phyloP scores from a whole-genome alignment of 2,888 invertebrate genomes.

The Conus canariensis region DNA sequence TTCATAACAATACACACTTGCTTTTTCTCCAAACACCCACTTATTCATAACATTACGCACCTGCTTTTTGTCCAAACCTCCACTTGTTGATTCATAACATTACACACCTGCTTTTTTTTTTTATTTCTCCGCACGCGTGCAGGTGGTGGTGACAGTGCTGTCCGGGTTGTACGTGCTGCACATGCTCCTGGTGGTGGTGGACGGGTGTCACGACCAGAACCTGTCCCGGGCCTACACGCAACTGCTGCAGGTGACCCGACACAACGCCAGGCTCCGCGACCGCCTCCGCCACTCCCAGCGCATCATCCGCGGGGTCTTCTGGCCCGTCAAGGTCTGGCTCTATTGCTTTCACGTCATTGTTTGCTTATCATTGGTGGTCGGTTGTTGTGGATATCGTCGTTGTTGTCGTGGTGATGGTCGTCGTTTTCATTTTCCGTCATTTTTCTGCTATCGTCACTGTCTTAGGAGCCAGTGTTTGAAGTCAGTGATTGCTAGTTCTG shows the following conservation, averaged over 20 bases:
- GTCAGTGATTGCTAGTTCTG: no score
- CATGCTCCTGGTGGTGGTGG: constrained; percentile 41
- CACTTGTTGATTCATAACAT: no score
- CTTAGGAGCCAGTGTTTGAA: no score
- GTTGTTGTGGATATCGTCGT: neutral
- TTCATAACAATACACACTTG: no score
- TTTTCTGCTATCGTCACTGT: no score
- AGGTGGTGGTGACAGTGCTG: constrained; percentile 39
- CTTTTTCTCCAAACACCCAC: no score
- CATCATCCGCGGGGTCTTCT: constrained; percentile 28
- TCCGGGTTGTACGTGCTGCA: constrained; percentile 42
- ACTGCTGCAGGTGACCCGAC: constrained; percentile 38
- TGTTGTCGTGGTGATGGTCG: neutral
- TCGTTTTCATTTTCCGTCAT: neutral
- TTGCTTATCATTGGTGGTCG: neutral
- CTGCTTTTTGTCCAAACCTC: no score
- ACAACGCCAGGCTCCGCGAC: constrained; percentile 20
- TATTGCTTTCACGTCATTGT: neutral
- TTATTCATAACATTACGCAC: no score
- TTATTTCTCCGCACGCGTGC: neutral
- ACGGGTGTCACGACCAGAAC: constrained; percentile 47
- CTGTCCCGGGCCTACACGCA: constrained; percentile 43
- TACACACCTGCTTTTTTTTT: neutral
- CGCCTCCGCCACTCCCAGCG: constrained; percentile 10
- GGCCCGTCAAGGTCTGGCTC: constrained; percentile 29